Conservation (phyloP, 1,140 invertebrate species). For the Cotesia chilonis region DNA sequence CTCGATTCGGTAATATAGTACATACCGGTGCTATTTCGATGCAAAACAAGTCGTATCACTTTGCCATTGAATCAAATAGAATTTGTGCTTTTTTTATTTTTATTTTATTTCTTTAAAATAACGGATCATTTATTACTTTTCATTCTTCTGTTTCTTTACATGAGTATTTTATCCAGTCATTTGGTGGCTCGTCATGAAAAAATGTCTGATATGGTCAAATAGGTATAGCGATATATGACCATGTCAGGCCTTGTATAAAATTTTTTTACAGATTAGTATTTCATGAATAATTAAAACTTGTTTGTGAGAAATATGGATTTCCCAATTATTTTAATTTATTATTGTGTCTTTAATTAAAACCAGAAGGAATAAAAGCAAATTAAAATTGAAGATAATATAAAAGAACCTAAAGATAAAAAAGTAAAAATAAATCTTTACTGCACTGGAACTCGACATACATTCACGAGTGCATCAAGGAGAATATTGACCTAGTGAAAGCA, state of each 20-base stretch:
- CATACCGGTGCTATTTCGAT: conserved; percentile 42
- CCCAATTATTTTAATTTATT: no score
- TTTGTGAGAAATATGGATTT: no score
- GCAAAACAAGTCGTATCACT: conserved; percentile 48
- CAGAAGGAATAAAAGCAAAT: no score
- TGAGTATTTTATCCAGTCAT: conserved; percentile 12
- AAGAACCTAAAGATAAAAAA: no score
- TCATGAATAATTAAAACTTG: no score
- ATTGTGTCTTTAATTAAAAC: no score
- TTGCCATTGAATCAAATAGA: conserved; percentile 32
- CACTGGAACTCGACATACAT: conserved; percentile 19
- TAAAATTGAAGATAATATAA: no score
- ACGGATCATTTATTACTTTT: neutral
- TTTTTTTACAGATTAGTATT: no score
- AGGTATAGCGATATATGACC: no score
- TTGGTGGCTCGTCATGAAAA: conserved; percentile 15
- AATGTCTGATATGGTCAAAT: neutral
- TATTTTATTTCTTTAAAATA: conserved; percentile 28
- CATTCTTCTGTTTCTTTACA: conserved; percentile 16
- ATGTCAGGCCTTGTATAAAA: no score
- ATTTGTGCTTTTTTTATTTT: conserved; percentile 3
- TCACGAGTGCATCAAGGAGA: conserved; percentile 43
- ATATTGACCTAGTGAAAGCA: conserved; percentile 53
- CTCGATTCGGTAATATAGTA: conserved; percentile 13
- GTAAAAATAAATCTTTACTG: no score